These are phyloP conservation scores for Alaudala cheleensis DNA, from an alignment of 2,113 vertebrate species.

Conservation along the genomic window DNA sequence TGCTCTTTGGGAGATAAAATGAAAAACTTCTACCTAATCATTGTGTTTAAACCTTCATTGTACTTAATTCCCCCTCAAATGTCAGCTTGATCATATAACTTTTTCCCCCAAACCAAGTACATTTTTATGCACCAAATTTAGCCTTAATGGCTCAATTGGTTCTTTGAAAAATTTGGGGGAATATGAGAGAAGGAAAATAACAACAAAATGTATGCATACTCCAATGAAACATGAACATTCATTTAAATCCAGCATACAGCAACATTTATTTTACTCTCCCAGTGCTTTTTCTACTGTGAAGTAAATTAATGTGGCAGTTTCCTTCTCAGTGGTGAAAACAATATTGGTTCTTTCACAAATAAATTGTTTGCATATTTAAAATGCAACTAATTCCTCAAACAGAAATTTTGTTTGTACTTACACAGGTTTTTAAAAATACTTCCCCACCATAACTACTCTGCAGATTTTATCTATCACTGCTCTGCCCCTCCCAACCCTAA, in stretches of 20 bases:
- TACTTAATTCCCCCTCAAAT: accelerated
- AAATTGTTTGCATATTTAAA: neutral
- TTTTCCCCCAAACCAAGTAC: neutral
- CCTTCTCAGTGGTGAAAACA: neutral
- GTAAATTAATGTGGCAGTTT: neutral
- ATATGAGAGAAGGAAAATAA: neutral
- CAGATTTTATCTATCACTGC: neutral
- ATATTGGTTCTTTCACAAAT: neutral
- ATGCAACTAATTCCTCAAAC: neutral
- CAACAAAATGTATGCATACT: neutral
- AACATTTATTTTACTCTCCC: neutral
- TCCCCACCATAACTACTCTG: neutral
- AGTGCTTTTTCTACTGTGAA: neutral
- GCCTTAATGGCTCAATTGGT: neutral
- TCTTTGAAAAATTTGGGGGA: neutral
- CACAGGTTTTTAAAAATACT: neutral
- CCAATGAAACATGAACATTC: neutral
- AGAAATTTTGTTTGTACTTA: neutral
- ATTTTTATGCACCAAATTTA: neutral
- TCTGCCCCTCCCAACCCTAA: neutral
- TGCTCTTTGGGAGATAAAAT: neutral
- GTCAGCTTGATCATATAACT: neutral
- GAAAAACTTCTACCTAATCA: neutral
- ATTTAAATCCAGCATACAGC: neutral
- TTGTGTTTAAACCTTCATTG: neutral